Base-by-base conservation (phyloP, 2,113 vertebrate genomes). In the Isichthys henryi region DNA sequence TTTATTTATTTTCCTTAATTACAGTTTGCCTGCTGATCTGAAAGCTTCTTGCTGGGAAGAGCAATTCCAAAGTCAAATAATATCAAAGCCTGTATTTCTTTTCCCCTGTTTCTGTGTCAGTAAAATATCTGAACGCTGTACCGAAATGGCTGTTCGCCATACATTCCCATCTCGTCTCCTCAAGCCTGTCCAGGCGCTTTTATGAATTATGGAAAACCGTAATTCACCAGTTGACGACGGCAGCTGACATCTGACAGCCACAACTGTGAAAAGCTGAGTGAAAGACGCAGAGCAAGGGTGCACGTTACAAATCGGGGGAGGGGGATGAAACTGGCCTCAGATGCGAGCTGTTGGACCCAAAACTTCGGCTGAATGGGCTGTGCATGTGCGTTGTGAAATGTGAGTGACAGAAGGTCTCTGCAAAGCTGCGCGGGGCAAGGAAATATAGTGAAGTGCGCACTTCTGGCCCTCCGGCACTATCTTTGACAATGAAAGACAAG, bases 11-110 rank as follows among this genome's bases (percentile, higher is more conserved):
- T 52, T 53, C 15, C n/a, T 50, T 87, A 87, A 87, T 87, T 52
- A 50, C 50, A 35, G 85, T 53, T 87, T 87, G 87, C 56, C 87
- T 88, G 87, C 87, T 62, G 87, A 88, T 66, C 35, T 88, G 87
- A 46, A 58, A 62, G 53, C 7, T 31, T 62, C 53, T 88, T 45
- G 87, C 87, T 86, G 85, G 49, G 85, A 86, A 45, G 87, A 88
- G 39, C 21, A 62, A 88, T 88, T 88, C 56, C 31, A 23, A 23
- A 62, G 56, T 88, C 56, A 88, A 53, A 56, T 27, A 53, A 62
- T 88, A 88, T 66, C 56, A 62, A 66, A 88, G 56, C 56, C 8
- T 50, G 27, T 11, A 19, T 48, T 46, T 66, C 21, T 15, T 10
- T 62, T 19, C 9, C 31, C 39, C 1, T 5, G 9, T 27, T 49